Evolutionary conservation across 2,888 invertebrate genomes (phyloP).

Genomic region (Chrysodeixis includens): DNA sequence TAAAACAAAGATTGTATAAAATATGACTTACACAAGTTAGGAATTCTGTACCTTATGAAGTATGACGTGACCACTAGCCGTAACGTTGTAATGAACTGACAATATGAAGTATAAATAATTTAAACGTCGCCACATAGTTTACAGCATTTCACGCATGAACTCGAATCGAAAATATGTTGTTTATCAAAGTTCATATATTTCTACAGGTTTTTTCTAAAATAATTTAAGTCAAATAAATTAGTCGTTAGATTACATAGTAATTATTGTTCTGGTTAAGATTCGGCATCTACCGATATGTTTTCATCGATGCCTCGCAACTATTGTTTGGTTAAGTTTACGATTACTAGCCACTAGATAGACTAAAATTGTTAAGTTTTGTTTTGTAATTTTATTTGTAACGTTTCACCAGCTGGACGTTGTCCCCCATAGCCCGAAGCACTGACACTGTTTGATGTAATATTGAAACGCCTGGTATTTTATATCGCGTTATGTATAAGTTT

Average conservation of each 20-base stretch:
- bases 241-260: constrained; percentile 39
- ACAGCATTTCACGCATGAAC: constrained; percentile 55
- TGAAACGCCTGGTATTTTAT: constrained; percentile 75
- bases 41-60: constrained; percentile 47
- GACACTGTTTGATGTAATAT: constrained; percentile 63
- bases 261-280: constrained; percentile 40
- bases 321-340: constrained; percentile 63
- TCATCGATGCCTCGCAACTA: constrained; percentile 63
- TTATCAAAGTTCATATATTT: constrained; percentile 50
- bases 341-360: constrained; percentile 57
- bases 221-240: constrained; percentile 47
- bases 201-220: constrained; percentile 33
- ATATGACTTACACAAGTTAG: constrained; percentile 54
- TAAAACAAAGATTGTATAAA: constrained; percentile 61
- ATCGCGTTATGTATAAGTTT: constrained; percentile 81
- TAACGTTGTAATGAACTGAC: constrained; percentile 39
- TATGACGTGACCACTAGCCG: constrained; percentile 15
- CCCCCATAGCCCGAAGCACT: constrained; percentile 61
- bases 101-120: constrained; percentile 28
- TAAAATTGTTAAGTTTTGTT: constrained; percentile 65
- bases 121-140: constrained; percentile 33
- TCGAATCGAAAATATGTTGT: constrained; percentile 57
- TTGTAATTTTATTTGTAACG: constrained; percentile 53
- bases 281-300: constrained; percentile 70
- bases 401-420: constrained; percentile 57